Percentiles rank a stretch among this genome's conserved stretches.
These are phyloP conservation scores for Ceratitis capitata DNA, from an alignment of 1,140 invertebrate species.

Conservation along the genomic window DNA sequence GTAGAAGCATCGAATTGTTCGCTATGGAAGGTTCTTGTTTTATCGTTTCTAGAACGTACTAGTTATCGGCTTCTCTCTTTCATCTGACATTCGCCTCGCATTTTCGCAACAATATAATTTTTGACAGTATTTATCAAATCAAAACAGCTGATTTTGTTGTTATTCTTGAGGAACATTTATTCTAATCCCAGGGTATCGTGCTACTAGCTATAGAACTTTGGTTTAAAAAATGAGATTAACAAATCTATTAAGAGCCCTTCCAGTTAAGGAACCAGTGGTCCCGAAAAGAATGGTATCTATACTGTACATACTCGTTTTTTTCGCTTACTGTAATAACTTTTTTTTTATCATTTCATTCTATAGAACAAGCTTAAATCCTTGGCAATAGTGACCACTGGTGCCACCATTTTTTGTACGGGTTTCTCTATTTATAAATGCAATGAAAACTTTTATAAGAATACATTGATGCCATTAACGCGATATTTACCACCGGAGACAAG, in stretches of 20 bases:
- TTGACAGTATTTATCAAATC: too few relatives aligned
- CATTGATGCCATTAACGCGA: conserved; percentile 55
- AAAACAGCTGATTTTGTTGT: not conserved
- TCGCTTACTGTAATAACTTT: not conserved
- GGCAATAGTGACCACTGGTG: conserved; percentile 39
- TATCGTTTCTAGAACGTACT: too few relatives aligned
- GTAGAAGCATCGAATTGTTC: too few relatives aligned
- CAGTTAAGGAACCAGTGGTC: not conserved
- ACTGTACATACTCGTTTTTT: not conserved
- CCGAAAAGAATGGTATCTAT: not conserved
- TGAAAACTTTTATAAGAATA: conserved; percentile 39
- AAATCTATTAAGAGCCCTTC: not conserved
- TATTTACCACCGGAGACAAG: conserved; percentile 75
- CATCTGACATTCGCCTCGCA: too few relatives aligned
- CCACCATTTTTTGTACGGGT: conserved; percentile 35
- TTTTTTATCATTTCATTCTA: not conserved
- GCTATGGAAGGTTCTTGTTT: too few relatives aligned
- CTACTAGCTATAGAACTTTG: too few relatives aligned
- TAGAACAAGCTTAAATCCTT: conserved; percentile 42
- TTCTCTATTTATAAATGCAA: conserved; percentile 42
- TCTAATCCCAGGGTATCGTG: too few relatives aligned
- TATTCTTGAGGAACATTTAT: too few relatives aligned
- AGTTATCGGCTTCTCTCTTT: too few relatives aligned
- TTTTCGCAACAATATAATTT: too few relatives aligned
- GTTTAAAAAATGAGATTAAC: not conserved